Conservation (phyloP, 2,888 invertebrate genomes). For the Nysson spinosus region DNA sequence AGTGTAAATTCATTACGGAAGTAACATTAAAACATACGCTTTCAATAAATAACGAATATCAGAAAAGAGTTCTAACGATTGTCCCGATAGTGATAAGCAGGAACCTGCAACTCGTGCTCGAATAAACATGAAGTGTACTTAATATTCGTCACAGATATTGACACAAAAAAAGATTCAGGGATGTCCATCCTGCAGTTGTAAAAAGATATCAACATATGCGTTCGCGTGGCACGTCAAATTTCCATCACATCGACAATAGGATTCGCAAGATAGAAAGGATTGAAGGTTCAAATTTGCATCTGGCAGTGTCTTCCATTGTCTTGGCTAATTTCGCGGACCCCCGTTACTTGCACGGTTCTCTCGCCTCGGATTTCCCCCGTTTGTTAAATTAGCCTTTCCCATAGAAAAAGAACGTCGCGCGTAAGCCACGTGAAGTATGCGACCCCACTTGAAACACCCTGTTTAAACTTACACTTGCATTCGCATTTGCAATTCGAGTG, state of each 20-base stretch:
- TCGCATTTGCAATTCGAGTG: slow-evolving; percentile 39
- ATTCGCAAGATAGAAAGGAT: slow-evolving; percentile 59
- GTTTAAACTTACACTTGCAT: slow-evolving; percentile 15
- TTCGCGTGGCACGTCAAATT: slow-evolving; percentile 62
- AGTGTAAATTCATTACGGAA: too few relatives aligned
- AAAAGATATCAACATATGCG: slow-evolving; percentile 42
- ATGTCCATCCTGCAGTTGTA: slow-evolving; percentile 19
- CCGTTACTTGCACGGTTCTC: slow-evolving; percentile 48
- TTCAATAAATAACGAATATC: too few relatives aligned
- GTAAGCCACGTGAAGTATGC: slow-evolving; percentile 24
- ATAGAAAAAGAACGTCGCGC: slow-evolving; percentile 41
- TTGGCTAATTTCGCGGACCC: slow-evolving; percentile 74
- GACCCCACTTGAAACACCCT: slow-evolving; percentile 46
- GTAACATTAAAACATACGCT: too few relatives aligned
- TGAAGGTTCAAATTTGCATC: slow-evolving; percentile 73
- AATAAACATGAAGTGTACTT: slow-evolving; percentile 2
- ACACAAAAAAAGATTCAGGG: slow-evolving; percentile 29
- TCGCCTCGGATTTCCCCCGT: slow-evolving; percentile 52
- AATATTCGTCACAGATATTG: slow-evolving; percentile 32
- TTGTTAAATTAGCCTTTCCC: slow-evolving; percentile 69
- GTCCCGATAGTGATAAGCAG: too few relatives aligned
- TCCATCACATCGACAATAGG: slow-evolving; percentile 67
- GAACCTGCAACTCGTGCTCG: too few relatives aligned
- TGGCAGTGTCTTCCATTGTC: slow-evolving; percentile 72
- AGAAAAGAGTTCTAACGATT: too few relatives aligned